phyloP scores from a whole-genome alignment of 1,140 invertebrate genomes.

The Drosophila obscura region DNA sequence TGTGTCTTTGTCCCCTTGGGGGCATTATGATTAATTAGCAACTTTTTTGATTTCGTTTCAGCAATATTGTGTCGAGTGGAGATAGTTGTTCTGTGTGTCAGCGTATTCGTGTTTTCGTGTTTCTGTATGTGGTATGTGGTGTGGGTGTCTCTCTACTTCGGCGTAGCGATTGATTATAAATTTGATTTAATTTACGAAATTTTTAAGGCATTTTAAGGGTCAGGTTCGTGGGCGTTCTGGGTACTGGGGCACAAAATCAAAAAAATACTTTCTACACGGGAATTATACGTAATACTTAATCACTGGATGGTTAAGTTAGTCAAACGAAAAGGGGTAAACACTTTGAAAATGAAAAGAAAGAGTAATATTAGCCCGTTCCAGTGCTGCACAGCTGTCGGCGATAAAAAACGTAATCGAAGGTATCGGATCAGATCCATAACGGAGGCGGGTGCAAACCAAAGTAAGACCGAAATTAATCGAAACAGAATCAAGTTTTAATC shows the following conservation, averaged over 20 bases:
- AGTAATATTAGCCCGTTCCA: too few relatives aligned
- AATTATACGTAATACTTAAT: constrained; percentile 10
- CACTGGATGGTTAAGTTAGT: too few relatives aligned
- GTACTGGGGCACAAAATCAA: neutral
- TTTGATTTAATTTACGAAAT: constrained; percentile 27
- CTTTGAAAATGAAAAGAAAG: too few relatives aligned
- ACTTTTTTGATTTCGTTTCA: constrained; percentile 17
- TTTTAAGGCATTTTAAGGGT: constrained; percentile 11
- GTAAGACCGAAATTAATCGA: constrained; percentile 22
- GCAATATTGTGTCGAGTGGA: constrained; percentile 8
- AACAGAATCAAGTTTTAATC: constrained; percentile 35
- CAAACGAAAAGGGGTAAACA: too few relatives aligned
- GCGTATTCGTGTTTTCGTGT: constrained; percentile 10
- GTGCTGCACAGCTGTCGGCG: constrained; percentile 7
- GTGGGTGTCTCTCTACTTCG: constrained; percentile 43
- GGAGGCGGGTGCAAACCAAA: neutral
- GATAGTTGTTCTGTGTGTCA: constrained; percentile 20
- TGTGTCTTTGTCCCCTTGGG: constrained; percentile 4
- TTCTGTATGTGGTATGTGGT: constrained; percentile 19
- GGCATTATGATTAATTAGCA: constrained; percentile 6
- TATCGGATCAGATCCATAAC: neutral
- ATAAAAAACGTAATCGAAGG: constrained; percentile 19
- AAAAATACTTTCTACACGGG: constrained; percentile 24
- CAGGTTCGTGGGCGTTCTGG: constrained; percentile 7
- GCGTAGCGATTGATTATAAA: constrained; percentile 44